Percentiles rank a stretch among this genome's conserved stretches.
phyloP scores from a whole-genome alignment of 2,888 invertebrate species.

The Drosophila atripex region DNA sequence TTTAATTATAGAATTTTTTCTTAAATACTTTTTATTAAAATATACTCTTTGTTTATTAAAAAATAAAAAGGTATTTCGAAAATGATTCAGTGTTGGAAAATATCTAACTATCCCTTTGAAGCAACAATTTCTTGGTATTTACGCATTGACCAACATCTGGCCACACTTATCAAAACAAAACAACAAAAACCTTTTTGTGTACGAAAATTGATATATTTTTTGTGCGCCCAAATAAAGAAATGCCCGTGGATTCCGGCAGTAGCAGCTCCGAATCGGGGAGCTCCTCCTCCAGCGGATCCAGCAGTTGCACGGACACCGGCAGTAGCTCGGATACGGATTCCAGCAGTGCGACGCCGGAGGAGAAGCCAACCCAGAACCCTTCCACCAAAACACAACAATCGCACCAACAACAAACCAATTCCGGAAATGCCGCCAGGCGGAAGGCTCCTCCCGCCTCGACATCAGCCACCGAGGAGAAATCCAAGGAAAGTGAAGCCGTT shows the following conservation, averaged over 20 bases:
- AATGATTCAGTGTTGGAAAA: not conserved
- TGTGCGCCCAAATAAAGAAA: conserved; percentile 14
- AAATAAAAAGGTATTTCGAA: not conserved
- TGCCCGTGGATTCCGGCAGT: conserved; percentile 48
- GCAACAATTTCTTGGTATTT: not conserved
- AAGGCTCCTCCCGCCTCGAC: conserved; percentile 12
- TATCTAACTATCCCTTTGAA: not conserved
- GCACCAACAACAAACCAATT: conserved; percentile 19
- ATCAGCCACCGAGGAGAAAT: conserved; percentile 11
- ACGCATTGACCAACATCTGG: not conserved
- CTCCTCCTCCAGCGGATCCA: conserved; percentile 88
- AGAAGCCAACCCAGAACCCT: conserved; percentile 17
- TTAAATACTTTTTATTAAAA: not conserved
- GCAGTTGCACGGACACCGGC: conserved; percentile 87
- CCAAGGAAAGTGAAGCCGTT: conserved; percentile 7
- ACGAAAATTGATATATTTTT: conserved; percentile 22
- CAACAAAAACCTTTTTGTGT: conserved; percentile 30
- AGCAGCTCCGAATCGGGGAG: conserved; percentile 87
- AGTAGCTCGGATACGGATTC: conserved; percentile 88
- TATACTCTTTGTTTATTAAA: not conserved
- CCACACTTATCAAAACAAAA: conserved; percentile 36
- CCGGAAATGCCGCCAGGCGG: conserved; percentile 17
- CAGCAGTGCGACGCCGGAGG: conserved; percentile 81
- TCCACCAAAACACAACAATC: conserved; percentile 24
- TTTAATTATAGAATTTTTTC: not conserved